Base-by-base conservation (phyloP, 2,797 vertebrate species). In the Momotus momota region DNA sequence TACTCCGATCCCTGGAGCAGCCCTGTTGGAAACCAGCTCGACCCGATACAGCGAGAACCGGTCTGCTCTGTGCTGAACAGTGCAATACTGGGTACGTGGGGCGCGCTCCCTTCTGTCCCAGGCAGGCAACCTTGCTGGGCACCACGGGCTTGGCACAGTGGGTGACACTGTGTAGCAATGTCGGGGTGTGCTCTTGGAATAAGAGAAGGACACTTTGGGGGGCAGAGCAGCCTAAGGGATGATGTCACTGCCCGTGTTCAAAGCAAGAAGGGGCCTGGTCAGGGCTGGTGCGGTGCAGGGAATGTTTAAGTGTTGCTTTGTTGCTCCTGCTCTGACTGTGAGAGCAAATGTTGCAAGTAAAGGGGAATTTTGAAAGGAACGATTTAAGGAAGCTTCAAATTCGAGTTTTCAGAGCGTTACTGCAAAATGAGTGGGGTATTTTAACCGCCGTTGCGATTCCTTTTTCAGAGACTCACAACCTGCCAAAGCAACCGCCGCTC, bases 51-150 rank as follows among this genome's bases (percentile, higher is more conserved):
- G 96, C 99, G 99, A 97, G 99, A 99, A 97, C 99, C 99, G 1
- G 99, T 99, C 95, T 99, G 99, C 98, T 99, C 99, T 81, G 99
- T 99, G 48, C 99, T 99, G 58, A 99, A 99, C 98, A 99, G 99
- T 99, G 99, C 99, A 99, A 99, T 99, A 99, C 97, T 99, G 98
- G 99, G 43, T 33, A 25, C 7, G 31, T 25, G 43, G 6, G 33
- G 57, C 57, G 35, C 35, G 35, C 35, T 31, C 26, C 38, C 45
- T 21, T 5, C 6, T 1, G 0, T n/a, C 25, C 21, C 43, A 20
- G 23, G 2, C 9, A 1, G 8, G 43, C 3, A 18, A 7, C 20
- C 0, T 31, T 23, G n/a, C 38, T 0, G 0, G 0, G 1, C 2
- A 0, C 6, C 3, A 1, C 10, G 11, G 10, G 21, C 60, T 10